Evolutionary conservation across 2,888 invertebrate species (phyloP).

Genomic region (Drosophila mimica): DNA sequence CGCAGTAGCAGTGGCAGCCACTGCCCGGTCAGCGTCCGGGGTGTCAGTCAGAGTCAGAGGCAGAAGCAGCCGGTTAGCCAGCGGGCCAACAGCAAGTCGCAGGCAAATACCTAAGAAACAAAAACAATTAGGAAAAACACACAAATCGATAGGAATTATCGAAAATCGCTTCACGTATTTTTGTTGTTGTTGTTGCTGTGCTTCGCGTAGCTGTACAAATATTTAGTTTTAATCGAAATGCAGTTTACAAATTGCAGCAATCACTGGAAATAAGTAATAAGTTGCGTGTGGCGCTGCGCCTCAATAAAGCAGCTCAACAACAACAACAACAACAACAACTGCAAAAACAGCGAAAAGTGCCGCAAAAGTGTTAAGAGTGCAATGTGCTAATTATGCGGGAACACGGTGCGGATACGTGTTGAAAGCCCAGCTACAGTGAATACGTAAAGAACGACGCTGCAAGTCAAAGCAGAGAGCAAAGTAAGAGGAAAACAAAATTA

Average conservation of each 20-base stretch:
- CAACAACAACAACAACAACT: slow-evolving; percentile 3
- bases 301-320: slow-evolving; percentile 5
- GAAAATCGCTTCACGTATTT: slow-evolving; percentile 48
- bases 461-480: slow-evolving; percentile 26
- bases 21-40: slow-evolving; percentile 70
- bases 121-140: slow-evolving; percentile 33
- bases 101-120: slow-evolving; percentile 28
- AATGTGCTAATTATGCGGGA: slow-evolving; percentile 76
- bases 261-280: slow-evolving; percentile 54
- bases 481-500: neutral
- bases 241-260: slow-evolving; percentile 28
- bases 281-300: slow-evolving; percentile 41
- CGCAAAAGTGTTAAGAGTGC: slow-evolving; percentile 57
- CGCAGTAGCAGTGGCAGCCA: slow-evolving; percentile 20
- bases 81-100: slow-evolving; percentile 68
- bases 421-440: slow-evolving; percentile 37
- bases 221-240: slow-evolving; percentile 54
- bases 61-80: slow-evolving; percentile 70
- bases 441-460: neutral
- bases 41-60: slow-evolving; percentile 61
- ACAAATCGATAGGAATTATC: slow-evolving; percentile 81
- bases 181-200: slow-evolving; percentile 1
- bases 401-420: slow-evolving; percentile 70
- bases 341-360: slow-evolving; percentile 10
- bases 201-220: slow-evolving; percentile 18